A percentile compares a stretch with the other conserved stretches of the same genome.
Evolutionary conservation across 30 jellyfish, hydroid and myxozoan genomes (phyloP).

Genomic region (Aurelia coerulea): DNA sequence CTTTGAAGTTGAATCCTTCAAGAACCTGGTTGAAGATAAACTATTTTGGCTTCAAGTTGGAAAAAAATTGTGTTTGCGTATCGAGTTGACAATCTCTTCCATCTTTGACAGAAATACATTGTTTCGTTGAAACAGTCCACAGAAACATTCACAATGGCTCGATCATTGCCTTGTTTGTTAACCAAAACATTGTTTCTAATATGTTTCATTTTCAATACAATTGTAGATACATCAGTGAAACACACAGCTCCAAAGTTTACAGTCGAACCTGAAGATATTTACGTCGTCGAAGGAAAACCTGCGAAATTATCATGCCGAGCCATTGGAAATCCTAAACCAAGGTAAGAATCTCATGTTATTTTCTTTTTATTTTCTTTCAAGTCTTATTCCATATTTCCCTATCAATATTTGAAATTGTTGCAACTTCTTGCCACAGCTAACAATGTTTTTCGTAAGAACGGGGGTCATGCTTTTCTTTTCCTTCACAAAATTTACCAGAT

Average conservation of each 20-base stretch:
- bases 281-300: slow-evolving; percentile 52
- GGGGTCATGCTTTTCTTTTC: too few species aligned
- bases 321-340: slow-evolving; percentile 83
- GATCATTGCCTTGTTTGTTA: neutral
- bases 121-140: too few species aligned
- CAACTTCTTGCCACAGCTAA: too few species aligned
- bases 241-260: slow-evolving; percentile 74
- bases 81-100: too few species aligned
- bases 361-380: neutral
- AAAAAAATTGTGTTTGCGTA: too few species aligned
- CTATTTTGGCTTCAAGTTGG: too few species aligned
- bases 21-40: too few species aligned
- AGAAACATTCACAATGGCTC: neutral
- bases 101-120: too few species aligned
- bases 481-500: too few species aligned
- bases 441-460: too few species aligned
- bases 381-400: neutral
- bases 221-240: slow-evolving; percentile 33
- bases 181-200: slow-evolving; percentile 2
- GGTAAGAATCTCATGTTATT: neutral
- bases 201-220: neutral
- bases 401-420: too few species aligned
- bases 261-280: slow-evolving; percentile 70
- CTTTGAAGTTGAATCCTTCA: too few species aligned
- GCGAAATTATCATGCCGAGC: slow-evolving; percentile 76